Evolutionary conservation across 2,888 invertebrate species (phyloP), one percentile per base, ranked within the genome.

Genomic region (Acheta domesticus): DNA sequence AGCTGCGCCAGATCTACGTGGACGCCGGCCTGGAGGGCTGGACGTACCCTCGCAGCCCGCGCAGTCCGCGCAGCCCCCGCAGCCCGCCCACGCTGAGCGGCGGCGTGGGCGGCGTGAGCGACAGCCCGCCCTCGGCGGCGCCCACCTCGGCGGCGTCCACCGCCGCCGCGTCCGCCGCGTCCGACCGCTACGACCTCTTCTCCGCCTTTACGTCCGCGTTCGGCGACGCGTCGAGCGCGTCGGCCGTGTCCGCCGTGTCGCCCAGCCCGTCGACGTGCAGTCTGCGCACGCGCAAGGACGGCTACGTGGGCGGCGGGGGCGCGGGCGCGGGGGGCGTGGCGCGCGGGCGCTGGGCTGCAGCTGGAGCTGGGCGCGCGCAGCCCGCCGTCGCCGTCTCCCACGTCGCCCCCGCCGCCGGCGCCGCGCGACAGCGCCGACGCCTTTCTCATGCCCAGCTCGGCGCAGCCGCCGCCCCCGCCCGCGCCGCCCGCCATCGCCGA

Each of bases 371-470:
- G 81, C 23, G 75, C 80, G 74, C 48, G 77, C 49, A 81, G 78
- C 19, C 77, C 82, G 20, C 82, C 80, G 23, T 74, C 86, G 81
- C 86, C 87, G 80, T 91, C 92, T 48, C 92, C 93, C 0, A 93
- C 93, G 85, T 88, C 88, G 73, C 94, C 94, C 2, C 94, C 94
- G 2, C 95, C 95, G 5, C 95, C 95, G 48, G 94, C 95, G 0
- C 94, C 95, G 0, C 91, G 91, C 80, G 93, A 93, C 85, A 89
- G 90, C 49, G 87, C 87, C 77, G 87, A 89, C 83, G 84, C 87
- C 82, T 90, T 91, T 86, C 86, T 90, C 76, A 86, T 88, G 85
- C 85, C 87, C 76, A 77, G 49, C 85, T 82, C 84, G 84, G 83
- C 80, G 86, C 83, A 84, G 86, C 82, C 84, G 85, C 83, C 85